These are phyloP conservation scores for Trichonephila inaurata DNA, from an alignment of 1,140 invertebrate species.

Conservation along the genomic window DNA sequence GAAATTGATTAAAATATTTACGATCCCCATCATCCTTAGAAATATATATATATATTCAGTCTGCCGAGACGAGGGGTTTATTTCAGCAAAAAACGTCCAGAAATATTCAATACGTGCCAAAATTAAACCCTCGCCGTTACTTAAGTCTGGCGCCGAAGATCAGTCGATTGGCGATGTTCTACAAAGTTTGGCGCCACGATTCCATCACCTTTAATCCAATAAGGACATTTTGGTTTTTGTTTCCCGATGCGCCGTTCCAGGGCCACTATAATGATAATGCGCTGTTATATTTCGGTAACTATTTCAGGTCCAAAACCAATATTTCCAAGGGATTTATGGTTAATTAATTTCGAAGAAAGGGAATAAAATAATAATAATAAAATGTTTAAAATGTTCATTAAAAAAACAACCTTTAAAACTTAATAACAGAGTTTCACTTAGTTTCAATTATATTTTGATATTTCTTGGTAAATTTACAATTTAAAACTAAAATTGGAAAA, in stretches of 20 bases:
- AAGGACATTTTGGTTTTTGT: conserved; percentile 15
- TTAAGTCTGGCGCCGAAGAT: conserved; percentile 29
- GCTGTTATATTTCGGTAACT: not conserved
- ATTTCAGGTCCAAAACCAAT: not conserved
- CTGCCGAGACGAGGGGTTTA: not conserved
- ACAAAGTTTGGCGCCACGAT: conserved; percentile 20
- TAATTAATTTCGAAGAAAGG: too few species aligned
- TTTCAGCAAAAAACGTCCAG: not conserved
- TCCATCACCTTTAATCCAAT: conserved; percentile 27
- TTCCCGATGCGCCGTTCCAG: not conserved
- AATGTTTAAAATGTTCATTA: too few species aligned
- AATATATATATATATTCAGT: conserved; percentile 3
- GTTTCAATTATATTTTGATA: too few species aligned
- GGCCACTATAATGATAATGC: not conserved
- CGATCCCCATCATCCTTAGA: not conserved
- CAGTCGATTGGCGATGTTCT: conserved; percentile 36
- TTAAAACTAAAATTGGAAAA: too few species aligned
- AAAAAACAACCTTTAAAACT: too few species aligned
- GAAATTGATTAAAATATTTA: conserved; percentile 18
- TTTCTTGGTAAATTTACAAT: too few species aligned
- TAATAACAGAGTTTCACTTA: too few species aligned
- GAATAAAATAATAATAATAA: too few species aligned
- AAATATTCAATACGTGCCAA: conserved; percentile 41
- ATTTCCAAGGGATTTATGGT: too few species aligned
- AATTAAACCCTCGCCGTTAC: not conserved